phyloP scores from a whole-genome alignment of 2,888 invertebrate species.

The Colletes collaris region DNA sequence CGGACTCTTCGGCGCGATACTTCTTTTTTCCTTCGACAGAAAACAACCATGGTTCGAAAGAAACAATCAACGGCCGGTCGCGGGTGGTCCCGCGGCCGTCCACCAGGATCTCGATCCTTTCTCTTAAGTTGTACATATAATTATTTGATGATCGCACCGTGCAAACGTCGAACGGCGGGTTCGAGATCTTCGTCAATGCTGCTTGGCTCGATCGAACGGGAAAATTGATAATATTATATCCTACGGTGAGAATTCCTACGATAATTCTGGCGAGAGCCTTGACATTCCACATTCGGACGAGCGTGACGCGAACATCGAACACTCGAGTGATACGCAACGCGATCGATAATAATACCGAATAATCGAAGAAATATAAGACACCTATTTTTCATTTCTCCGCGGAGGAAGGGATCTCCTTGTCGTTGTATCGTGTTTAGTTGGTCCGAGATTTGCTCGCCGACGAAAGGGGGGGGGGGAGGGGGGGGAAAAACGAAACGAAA shows the following conservation, averaged over 20 bases:
- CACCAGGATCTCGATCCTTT: constrained; percentile 22
- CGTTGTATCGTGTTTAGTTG: constrained; percentile 18
- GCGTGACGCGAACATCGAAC: constrained; percentile 19
- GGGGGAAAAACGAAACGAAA: constrained; percentile 37
- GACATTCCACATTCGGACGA: constrained; percentile 16
- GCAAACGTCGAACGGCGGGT: constrained; percentile 28
- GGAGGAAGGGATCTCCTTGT: constrained; percentile 12
- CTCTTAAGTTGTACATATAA: constrained; percentile 58
- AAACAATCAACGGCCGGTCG: neutral
- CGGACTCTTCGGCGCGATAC: constrained; percentile 1
- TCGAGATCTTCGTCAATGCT: constrained; percentile 53
- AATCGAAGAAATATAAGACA: neutral
- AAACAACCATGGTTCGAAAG: constrained; percentile 1
- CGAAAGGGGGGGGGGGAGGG: neutral
- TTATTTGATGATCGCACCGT: constrained; percentile 32
- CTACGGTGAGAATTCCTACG: constrained; percentile 25
- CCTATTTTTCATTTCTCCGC: constrained; percentile 1
- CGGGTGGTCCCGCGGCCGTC: neutral
- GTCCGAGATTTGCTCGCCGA: constrained; percentile 28
- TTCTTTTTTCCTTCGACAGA: neutral
- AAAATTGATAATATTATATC: constrained; percentile 13
- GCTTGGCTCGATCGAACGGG: constrained; percentile 42
- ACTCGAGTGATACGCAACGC: constrained; percentile 9
- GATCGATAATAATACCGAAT: constrained; percentile 5
- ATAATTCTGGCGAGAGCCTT: neutral